Evolutionary conservation across 2,113 vertebrate genomes (phyloP), one percentile per base, ranked within the genome.

Genomic region (Bufo bufo): DNA sequence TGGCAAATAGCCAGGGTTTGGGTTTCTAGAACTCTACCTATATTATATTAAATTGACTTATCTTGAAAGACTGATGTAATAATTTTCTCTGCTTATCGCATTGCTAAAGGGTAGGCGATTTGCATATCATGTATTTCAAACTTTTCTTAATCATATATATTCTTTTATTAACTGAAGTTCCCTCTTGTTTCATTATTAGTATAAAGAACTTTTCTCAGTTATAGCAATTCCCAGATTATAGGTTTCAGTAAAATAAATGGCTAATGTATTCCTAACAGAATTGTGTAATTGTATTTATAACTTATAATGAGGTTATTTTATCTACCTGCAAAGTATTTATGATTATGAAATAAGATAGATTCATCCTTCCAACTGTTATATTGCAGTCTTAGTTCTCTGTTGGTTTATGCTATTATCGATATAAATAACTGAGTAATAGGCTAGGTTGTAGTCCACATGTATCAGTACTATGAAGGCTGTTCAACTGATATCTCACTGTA

Each of bases 401-500:
- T 61, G 5, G 17, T 58, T 12, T 50, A 52, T 17, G 20, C 47
- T 33, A 23, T 80, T 16, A 59, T 80, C 54, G 45, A 33, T 43
- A 61, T 3, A 61, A 61, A 61, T 33, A 81, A 14, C 19, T 82
- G 12, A 49, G 19, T 20, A 12, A 20, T 61, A 20, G 43, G 16
- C 12, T 52, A 6, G 49, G 58, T 85, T 89, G 11, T 17, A 61
- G 65, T 56, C 66, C 66, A 85, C 43, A 14, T 85, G 50, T 66
- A 52, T 75, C 10, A 17, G 47, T 87, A 86, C 4, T 79, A 43
- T 66, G 59, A 54, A 77, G 45, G 59, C 17, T 86, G 77, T 69
- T 61, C 77, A 45, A 43, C 13, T 69, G 49, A 86, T 86, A 77
- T 86, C 54, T 77, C n/a, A 59, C 58, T 50, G 58, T 47, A 3